Percentiles rank a stretch among this genome's conserved stretches.
Evolutionary conservation across 2,113 vertebrate genomes (phyloP).

Genomic region (Vanacampus margaritifer): DNA sequence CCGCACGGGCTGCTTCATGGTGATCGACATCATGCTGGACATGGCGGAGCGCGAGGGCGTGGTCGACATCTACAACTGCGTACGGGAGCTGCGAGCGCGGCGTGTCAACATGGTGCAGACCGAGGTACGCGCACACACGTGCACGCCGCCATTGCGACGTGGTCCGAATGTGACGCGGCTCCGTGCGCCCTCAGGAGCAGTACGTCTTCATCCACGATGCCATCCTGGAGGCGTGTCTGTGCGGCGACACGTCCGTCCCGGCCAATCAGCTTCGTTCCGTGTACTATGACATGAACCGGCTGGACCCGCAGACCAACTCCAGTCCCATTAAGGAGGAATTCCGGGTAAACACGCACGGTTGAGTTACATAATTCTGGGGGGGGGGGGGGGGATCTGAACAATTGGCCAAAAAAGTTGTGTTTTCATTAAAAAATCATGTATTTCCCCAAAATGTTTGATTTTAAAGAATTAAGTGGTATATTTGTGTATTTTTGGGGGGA

Average conservation of each 20-base stretch:
- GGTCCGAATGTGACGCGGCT: not conserved
- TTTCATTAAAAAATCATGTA: no score
- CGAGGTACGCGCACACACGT: conserved; percentile 76
- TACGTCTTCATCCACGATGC: conserved; percentile 98
- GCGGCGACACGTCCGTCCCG: conserved; percentile 90
- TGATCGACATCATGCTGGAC: conserved; percentile 98
- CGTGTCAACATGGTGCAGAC: conserved; percentile 98
- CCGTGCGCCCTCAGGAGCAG: conserved; percentile 79
- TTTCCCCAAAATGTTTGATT: no score
- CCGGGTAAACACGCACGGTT: conserved; percentile 75
- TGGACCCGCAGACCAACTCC: conserved; percentile 97
- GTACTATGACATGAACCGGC: conserved; percentile 96
- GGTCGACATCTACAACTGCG: conserved; percentile 97
- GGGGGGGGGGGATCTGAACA: no score
- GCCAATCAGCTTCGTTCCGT: conserved; percentile 91
- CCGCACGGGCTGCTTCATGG: conserved; percentile 95
- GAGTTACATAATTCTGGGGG: no score
- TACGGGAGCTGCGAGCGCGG: conserved; percentile 89
- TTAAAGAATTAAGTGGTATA: no score
- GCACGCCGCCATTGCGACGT: no score
- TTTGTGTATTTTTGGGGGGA: no score
- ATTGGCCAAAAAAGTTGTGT: no score
- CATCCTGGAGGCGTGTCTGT: conserved; percentile 96
- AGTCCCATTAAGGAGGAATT: conserved; percentile 98
- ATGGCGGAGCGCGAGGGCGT: conserved; percentile 97